Evolutionary conservation across 2,888 invertebrate species (phyloP).

Genomic region (Hemistola chrysoprasaria): DNA sequence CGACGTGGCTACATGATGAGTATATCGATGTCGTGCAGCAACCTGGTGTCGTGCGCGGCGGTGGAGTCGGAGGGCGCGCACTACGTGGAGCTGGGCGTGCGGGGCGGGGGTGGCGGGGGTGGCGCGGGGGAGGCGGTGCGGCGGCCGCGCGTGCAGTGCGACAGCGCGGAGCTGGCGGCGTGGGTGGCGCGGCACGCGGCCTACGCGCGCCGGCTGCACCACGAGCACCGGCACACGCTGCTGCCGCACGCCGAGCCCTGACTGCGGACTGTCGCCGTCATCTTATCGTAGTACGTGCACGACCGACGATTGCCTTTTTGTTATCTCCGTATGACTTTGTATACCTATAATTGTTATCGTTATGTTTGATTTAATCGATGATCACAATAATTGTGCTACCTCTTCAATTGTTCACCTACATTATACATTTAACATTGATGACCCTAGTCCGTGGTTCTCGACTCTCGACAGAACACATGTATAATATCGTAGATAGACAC

Average conservation of each 20-base stretch:
- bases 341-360: no score
- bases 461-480: no score
- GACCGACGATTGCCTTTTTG: no score
- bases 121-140: slow-evolving; percentile 78
- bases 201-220: slow-evolving; percentile 92
- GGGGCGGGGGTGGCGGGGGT: slow-evolving; percentile 70
- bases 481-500: no score
- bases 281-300: no score
- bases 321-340: no score
- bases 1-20: neutral
- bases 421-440: no score
- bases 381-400: no score
- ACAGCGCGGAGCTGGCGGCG: slow-evolving; percentile 86
- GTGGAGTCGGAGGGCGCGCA: slow-evolving; percentile 80
- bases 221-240: slow-evolving; percentile 90
- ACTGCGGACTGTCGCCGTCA: no score
- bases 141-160: slow-evolving; percentile 90
- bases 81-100: slow-evolving; percentile 87
- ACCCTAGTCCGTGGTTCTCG: no score
- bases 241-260: slow-evolving; percentile 45
- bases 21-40: slow-evolving; percentile 55
- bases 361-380: no score
- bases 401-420: no score
- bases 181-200: slow-evolving; percentile 91
- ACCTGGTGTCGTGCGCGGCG: slow-evolving; percentile 85